Percentiles rank a stretch among this genome's conserved stretches.
Evolutionary conservation across 64 coral and sea anemone genomes (phyloP).

Genomic region (Montipora sp.): DNA sequence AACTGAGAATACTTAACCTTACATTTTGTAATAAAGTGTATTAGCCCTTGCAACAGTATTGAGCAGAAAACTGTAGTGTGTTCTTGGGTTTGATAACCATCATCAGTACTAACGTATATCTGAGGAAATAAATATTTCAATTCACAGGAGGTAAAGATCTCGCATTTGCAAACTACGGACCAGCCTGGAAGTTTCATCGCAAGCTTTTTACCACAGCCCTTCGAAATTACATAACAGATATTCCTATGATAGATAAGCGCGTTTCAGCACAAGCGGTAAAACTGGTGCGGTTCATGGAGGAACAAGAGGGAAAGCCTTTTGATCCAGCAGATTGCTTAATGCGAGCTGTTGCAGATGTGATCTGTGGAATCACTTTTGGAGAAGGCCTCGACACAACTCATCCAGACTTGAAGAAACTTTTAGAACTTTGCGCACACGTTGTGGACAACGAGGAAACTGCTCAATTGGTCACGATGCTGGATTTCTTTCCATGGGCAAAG

Average conservation of each 20-base stretch:
- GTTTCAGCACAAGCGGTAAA: slow-evolving; percentile 34
- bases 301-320: slow-evolving; percentile 58
- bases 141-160: slow-evolving; percentile 68
- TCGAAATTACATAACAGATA: slow-evolving; percentile 27
- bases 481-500: slow-evolving; percentile 51
- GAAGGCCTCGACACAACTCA: slow-evolving; percentile 47
- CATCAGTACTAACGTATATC: too few species aligned
- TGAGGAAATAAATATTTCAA: background rate
- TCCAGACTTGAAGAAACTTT: slow-evolving; percentile 38
- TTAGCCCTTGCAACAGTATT: too few species aligned
- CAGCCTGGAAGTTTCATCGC: slow-evolving; percentile 62
- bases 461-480: slow-evolving; percentile 18
- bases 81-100: too few species aligned
- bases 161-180: slow-evolving; percentile 26
- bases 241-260: slow-evolving; percentile 19
- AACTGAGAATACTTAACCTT: too few species aligned
- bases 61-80: too few species aligned
- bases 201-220: slow-evolving; percentile 56
- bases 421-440: background rate
- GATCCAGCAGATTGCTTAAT: slow-evolving; percentile 36
- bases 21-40: too few species aligned
- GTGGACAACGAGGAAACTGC: slow-evolving; percentile 15
- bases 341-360: slow-evolving; percentile 53
- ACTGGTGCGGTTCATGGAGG: slow-evolving; percentile 47
- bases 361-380: slow-evolving; percentile 64